phyloP scores from a whole-genome alignment of 2,113 vertebrate genomes.

The Emydura subglobosa region DNA sequence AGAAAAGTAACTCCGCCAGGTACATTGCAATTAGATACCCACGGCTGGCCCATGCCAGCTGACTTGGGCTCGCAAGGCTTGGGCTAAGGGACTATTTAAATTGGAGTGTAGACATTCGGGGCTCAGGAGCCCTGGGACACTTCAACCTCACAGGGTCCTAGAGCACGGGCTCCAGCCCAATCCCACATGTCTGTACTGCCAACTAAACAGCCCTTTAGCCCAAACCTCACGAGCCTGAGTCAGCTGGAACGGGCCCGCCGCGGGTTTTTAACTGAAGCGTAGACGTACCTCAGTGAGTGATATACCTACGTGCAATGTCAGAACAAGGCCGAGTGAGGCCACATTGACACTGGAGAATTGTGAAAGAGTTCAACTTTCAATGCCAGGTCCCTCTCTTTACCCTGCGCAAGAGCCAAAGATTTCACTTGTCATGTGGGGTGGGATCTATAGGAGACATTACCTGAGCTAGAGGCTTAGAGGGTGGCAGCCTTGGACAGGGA shows the following conservation, averaged over 20 bases:
- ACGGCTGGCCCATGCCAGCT: neutral
- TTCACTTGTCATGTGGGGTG: rapidly evolving
- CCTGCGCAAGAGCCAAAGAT: rapidly evolving
- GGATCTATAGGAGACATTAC: neutral
- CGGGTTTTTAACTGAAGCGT: neutral
- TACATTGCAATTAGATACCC: neutral
- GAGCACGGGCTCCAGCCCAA: neutral
- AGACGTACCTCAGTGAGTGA: neutral
- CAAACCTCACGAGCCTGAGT: too few relatives aligned
- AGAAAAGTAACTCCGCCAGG: neutral
- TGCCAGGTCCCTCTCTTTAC: neutral
- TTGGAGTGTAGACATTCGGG: neutral
- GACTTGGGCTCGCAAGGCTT: neutral
- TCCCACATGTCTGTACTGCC: neutral
- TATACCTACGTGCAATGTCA: rapidly evolving
- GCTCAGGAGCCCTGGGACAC: neutral
- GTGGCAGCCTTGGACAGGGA: neutral
- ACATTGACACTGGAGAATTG: neutral
- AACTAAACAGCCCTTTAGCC: neutral
- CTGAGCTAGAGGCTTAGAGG: neutral
- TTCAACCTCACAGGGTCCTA: neutral
- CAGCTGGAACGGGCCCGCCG: neutral
- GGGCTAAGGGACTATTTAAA: neutral
- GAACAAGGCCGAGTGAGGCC: neutral
- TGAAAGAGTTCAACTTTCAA: neutral